Percentiles rank a stretch among this genome's conserved stretches.
These are phyloP conservation scores for Orius laevigatus DNA, from an alignment of 1,140 invertebrate species.

Conservation along the genomic window DNA sequence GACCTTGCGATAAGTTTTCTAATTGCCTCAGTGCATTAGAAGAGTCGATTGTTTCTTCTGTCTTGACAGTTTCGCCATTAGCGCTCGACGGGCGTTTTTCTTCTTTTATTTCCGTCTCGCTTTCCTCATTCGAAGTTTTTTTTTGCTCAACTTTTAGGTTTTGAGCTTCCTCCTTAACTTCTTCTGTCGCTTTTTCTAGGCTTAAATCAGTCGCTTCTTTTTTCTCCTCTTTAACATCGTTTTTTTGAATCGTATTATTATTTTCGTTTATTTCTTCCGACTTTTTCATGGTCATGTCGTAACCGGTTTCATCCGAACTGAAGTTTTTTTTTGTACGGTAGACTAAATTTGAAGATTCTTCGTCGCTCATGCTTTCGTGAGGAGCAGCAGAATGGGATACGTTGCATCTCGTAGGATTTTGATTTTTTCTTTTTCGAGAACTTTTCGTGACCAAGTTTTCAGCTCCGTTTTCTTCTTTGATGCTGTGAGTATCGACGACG, in stretches of 20 bases:
- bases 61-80: constrained; percentile 9
- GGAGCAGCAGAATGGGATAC: constrained; percentile 30
- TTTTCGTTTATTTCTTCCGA: constrained; percentile 14
- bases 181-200: constrained; percentile 11
- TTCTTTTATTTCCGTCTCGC: constrained; percentile 20
- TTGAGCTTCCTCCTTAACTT: constrained; percentile 16
- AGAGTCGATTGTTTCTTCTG: constrained; percentile 18
- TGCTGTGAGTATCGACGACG: constrained; percentile 33
- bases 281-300: constrained; percentile 17
- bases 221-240: constrained; percentile 8
- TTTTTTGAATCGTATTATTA: constrained; percentile 17
- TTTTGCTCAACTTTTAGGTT: constrained; percentile 12
- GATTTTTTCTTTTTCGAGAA: constrained; percentile 68
- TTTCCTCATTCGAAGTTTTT: constrained; percentile 12
- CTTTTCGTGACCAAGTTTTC: constrained; percentile 25
- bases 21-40: constrained; percentile 55
- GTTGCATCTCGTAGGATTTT: constrained; percentile 74
- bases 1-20: constrained; percentile 63
- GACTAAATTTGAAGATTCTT: constrained; percentile 44
- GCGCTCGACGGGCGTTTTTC: constrained; percentile 16
- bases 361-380: constrained; percentile 42
- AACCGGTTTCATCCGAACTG: constrained; percentile 6
- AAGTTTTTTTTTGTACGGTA: constrained; percentile 23
- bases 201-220: constrained; percentile 10
- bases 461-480: constrained; percentile 32